phyloP scores from a whole-genome alignment of 64 coral and sea anemone genomes.

The Stylophora pistillata region DNA sequence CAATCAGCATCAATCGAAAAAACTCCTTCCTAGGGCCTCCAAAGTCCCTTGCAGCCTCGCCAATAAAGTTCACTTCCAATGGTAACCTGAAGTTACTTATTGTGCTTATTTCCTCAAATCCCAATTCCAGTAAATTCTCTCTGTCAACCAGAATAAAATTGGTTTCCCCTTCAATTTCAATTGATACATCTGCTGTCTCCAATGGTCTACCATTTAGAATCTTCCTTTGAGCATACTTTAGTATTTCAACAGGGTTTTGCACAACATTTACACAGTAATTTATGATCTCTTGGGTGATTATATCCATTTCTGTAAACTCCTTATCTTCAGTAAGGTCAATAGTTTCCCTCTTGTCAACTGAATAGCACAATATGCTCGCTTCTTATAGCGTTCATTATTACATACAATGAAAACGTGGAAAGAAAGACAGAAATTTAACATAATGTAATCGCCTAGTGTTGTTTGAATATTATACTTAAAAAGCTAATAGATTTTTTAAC shows the following conservation, averaged over 20 bases:
- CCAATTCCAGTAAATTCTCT: conserved; percentile 33
- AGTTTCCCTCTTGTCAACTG: too few species aligned
- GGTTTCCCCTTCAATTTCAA: conserved; percentile 26
- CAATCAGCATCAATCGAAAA: conserved; percentile 41
- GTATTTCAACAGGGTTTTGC: conserved; percentile 51
- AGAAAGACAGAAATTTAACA: too few species aligned
- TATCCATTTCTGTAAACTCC: too few species aligned
- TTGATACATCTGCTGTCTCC: conserved; percentile 23
- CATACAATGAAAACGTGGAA: too few species aligned
- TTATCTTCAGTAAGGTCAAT: too few species aligned
- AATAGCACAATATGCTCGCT: too few species aligned
- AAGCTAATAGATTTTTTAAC: too few species aligned
- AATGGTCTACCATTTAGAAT: conserved; percentile 34
- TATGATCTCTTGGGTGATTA: too few species aligned
- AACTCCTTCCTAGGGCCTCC: conserved; percentile 53
- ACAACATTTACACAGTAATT: too few species aligned
- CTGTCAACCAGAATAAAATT: conserved; percentile 59
- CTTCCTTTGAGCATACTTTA: conserved; percentile 37
- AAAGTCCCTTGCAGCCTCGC: conserved; percentile 38
- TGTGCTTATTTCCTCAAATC: conserved; percentile 2
- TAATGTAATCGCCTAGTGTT: too few species aligned
- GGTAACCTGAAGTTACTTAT: not conserved
- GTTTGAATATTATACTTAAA: too few species aligned
- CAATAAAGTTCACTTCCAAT: conserved; percentile 54
- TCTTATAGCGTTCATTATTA: too few species aligned